Conservation (phyloP, 1,140 invertebrate species). For the Apis cerana region DNA sequence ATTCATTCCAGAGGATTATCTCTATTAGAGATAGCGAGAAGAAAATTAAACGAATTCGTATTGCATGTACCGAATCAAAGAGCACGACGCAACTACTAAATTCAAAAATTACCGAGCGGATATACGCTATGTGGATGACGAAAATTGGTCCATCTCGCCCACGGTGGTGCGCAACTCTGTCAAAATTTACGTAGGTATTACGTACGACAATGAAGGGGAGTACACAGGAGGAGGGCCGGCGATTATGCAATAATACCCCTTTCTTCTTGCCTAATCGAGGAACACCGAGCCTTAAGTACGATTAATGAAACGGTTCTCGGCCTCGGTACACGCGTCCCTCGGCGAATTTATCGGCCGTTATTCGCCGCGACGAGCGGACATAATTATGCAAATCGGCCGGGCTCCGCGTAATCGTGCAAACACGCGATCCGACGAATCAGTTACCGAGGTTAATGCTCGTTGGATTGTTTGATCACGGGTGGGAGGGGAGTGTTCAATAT, state of each 20-base stretch:
- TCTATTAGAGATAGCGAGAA: too few relatives aligned
- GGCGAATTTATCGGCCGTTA: conserved; percentile 49
- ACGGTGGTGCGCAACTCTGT: too few relatives aligned
- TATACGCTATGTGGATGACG: too few relatives aligned
- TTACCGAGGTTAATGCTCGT: conserved; percentile 60
- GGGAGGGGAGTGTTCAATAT: conserved; percentile 42
- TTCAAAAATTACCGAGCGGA: too few relatives aligned
- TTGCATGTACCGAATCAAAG: too few relatives aligned
- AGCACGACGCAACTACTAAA: too few relatives aligned
- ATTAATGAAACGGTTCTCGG: conserved; percentile 47
- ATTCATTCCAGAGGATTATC: too few relatives aligned
- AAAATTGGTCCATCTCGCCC: too few relatives aligned
- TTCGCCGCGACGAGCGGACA: conserved; percentile 57
- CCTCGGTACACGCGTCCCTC: conserved; percentile 13
- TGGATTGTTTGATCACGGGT: conserved; percentile 52
- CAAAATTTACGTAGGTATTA: too few relatives aligned
- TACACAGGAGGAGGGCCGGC: neutral
- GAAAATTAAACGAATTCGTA: too few relatives aligned
- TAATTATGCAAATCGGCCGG: conserved; percentile 63
- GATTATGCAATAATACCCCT: conserved; percentile 33
- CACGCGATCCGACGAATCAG: conserved; percentile 60
- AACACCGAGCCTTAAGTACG: conserved; percentile 25
- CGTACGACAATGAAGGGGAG: neutral
- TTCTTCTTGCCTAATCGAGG: conserved; percentile 17
- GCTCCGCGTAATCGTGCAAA: conserved; percentile 62